Conservation (phyloP, 2,797 vertebrate species). For the Lepilemur ruficaudatus region DNA sequence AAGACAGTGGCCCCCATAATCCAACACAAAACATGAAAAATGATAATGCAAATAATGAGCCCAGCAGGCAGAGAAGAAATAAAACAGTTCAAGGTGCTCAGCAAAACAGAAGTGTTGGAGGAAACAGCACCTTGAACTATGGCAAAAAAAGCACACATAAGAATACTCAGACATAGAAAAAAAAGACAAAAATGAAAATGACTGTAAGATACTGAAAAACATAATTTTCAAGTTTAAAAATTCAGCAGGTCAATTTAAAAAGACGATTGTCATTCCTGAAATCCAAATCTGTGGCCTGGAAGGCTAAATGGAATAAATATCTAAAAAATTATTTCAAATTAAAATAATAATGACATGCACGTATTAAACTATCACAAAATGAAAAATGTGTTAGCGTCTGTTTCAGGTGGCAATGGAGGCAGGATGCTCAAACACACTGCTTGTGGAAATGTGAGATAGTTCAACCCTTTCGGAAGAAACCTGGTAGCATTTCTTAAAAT, state of each 20-base stretch:
- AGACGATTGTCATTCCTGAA: background rate
- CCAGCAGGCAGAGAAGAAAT: background rate
- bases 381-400: background rate
- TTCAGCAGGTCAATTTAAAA: background rate
- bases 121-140: background rate
- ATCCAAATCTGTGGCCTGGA: background rate
- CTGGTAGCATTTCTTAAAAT: background rate
- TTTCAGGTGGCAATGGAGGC: background rate
- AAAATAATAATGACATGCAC: background rate
- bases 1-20: background rate
- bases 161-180: background rate
- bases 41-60: background rate
- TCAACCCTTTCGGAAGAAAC: background rate
- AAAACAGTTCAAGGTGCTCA: constrained; percentile 5
- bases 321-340: background rate
- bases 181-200: background rate
- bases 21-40: background rate
- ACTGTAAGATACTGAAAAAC: background rate
- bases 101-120: background rate
- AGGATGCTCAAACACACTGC: background rate
- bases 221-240: background rate
- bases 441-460: background rate
- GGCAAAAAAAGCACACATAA: background rate
- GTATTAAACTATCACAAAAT: background rate
- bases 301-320: background rate